phyloP scores from a whole-genome alignment of 2,797 vertebrate species.

The Eulemur albifrons region DNA sequence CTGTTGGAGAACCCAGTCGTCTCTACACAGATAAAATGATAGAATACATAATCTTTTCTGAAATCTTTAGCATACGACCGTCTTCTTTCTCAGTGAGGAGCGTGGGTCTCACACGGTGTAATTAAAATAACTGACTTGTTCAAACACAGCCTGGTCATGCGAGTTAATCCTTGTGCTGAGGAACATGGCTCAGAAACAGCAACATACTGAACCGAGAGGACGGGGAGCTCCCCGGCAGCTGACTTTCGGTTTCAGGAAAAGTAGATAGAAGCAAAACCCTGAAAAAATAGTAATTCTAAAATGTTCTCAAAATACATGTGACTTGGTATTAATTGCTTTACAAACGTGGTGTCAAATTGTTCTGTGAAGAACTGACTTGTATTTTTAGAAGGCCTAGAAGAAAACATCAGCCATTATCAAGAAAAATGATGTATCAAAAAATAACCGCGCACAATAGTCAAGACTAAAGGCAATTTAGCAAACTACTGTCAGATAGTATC shows the following conservation, averaged over 20 bases:
- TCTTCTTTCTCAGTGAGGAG: background rate
- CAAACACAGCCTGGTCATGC: background rate
- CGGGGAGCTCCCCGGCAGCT: background rate
- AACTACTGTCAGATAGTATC: constrained; percentile 18
- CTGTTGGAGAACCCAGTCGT: background rate
- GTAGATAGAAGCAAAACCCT: background rate
- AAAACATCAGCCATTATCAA: constrained; percentile 24
- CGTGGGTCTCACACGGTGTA: background rate
- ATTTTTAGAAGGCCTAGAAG: constrained; percentile 34
- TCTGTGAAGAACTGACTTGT: constrained; percentile 35
- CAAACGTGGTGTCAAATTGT: background rate
- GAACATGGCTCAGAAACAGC: background rate
- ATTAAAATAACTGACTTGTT: constrained; percentile 64
- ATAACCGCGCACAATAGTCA: background rate
- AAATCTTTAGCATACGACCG: background rate
- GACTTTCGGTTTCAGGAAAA: background rate
- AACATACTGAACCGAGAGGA: background rate
- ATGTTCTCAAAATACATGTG: background rate
- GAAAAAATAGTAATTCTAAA: background rate
- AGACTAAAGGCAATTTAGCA: constrained; percentile 27
- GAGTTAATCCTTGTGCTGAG: background rate
- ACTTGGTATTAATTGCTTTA: constrained; percentile 25
- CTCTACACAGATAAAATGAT: background rate
- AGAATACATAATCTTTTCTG: background rate
- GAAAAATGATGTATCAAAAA: constrained; percentile 60